Percentiles rank a stretch among this genome's conserved stretches.
These are phyloP conservation scores for Pollenia griseotomentosa DNA, from an alignment of 2,888 invertebrate species.

Conservation along the genomic window DNA sequence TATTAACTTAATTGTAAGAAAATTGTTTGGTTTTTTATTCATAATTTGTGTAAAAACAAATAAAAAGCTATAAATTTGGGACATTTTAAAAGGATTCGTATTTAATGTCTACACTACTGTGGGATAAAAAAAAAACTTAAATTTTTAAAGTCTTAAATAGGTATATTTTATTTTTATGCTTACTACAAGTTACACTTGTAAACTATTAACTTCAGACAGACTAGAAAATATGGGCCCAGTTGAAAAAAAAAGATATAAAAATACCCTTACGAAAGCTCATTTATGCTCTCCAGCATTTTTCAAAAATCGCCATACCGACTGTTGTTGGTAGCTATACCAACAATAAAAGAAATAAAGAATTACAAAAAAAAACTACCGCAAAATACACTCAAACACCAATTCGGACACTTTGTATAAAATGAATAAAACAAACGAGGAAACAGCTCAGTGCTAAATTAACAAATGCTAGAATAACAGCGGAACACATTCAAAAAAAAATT, in stretches of 20 bases:
- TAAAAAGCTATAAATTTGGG: too few relatives aligned
- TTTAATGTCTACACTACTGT: too few relatives aligned
- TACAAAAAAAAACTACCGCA: constrained; percentile 62
- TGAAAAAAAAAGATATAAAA: constrained; percentile 40
- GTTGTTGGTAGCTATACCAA: constrained; percentile 21
- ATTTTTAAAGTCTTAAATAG: too few relatives aligned
- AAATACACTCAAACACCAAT: constrained; percentile 42
- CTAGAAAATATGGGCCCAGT: constrained; percentile 27
- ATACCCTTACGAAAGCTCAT: constrained; percentile 39
- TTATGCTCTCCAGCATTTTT: constrained; percentile 37
- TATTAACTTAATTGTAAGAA: too few relatives aligned
- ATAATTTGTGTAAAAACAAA: too few relatives aligned
- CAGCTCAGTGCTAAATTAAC: constrained; percentile 70
- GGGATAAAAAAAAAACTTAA: too few relatives aligned
- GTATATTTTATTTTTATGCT: too few relatives aligned
- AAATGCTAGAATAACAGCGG: constrained; percentile 60
- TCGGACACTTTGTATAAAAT: constrained; percentile 71
- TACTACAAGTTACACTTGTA: neutral
- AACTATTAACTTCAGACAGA: neutral
- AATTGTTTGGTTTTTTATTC: too few relatives aligned
- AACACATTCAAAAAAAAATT: neutral
- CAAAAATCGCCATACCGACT: constrained; percentile 24
- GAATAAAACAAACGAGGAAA: constrained; percentile 35
- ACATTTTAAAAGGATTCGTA: too few relatives aligned
- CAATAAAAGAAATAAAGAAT: constrained; percentile 6